Percentiles rank a stretch among this genome's conserved stretches.
These are phyloP conservation scores for Platynereis dumerilii DNA, from an alignment of 2,888 invertebrate species.

Conservation along the genomic window DNA sequence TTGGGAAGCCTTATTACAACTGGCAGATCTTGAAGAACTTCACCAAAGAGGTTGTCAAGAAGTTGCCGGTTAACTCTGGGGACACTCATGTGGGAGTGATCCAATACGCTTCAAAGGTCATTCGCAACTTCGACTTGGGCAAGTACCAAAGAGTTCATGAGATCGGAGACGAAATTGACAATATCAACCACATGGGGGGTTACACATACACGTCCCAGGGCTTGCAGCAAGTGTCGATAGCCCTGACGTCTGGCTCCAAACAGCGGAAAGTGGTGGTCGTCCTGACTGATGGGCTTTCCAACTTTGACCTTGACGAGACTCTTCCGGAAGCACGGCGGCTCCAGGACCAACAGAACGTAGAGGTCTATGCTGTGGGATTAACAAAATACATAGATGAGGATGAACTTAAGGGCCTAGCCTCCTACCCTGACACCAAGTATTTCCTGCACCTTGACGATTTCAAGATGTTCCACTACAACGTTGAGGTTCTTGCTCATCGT, in stretches of 20 bases:
- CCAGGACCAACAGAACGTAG: not conserved
- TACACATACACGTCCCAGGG: constrained; percentile 19
- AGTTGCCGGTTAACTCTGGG: constrained; percentile 1
- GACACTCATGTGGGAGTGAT: not conserved
- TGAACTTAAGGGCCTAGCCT: constrained; percentile 17
- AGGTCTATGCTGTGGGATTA: constrained; percentile 14
- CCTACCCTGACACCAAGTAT: constrained; percentile 9
- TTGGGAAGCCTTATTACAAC: constrained; percentile 11
- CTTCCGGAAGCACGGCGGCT: not conserved
- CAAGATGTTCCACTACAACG: not conserved
- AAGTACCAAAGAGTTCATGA: not conserved
- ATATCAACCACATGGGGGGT: constrained; percentile 13
- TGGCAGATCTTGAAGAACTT: constrained; percentile 23
- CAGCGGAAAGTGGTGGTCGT: constrained; percentile 12
- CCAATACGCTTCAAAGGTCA: not conserved
- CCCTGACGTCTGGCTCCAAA: constrained; percentile 1
- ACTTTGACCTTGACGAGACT: not conserved
- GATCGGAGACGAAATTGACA: constrained; percentile 1
- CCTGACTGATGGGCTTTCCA: constrained; percentile 22
- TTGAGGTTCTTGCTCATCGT: constrained; percentile 13
- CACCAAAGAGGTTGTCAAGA: constrained; percentile 7
- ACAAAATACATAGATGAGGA: constrained; percentile 16
- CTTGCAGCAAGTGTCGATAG: not conserved
- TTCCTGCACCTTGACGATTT: constrained; percentile 18
- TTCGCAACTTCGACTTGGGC: not conserved